phyloP scores from a whole-genome alignment of 2,888 invertebrate genomes.

The Agonopterix subpropinquella region DNA sequence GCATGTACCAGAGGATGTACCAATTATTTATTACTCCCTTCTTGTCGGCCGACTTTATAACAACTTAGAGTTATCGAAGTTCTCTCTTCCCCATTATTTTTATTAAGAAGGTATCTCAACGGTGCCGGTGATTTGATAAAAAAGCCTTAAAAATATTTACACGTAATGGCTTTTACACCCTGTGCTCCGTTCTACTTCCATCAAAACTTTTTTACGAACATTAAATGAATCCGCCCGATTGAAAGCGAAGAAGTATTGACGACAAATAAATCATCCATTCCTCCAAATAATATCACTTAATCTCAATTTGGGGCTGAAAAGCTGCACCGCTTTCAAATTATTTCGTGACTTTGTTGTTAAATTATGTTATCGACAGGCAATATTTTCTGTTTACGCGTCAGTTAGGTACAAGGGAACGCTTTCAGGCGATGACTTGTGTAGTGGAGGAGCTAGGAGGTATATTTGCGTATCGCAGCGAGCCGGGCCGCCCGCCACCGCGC shows the following conservation, averaged over 20 bases:
- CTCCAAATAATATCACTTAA: constrained; percentile 32
- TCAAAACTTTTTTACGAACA: constrained; percentile 7
- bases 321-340: constrained; percentile 28
- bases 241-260: constrained; percentile 1
- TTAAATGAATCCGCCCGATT: not conserved
- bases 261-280: constrained; percentile 24
- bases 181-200: not conserved
- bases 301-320: constrained; percentile 36
- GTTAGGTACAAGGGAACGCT: constrained; percentile 63
- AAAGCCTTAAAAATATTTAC: too few species aligned
- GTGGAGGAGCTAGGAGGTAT: constrained; percentile 44
- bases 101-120: not conserved
- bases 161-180: too few species aligned
- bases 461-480: constrained; percentile 57
- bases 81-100: too few species aligned
- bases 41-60: too few species aligned
- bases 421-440: constrained; percentile 62
- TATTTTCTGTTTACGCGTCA: constrained; percentile 52
- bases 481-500: constrained; percentile 18
- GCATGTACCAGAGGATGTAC: too few species aligned
- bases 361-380: constrained; percentile 50
- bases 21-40: too few species aligned
- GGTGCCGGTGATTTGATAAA: not conserved
- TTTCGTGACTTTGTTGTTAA: constrained; percentile 45
- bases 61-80: too few species aligned